Conservation (phyloP, 2,888 invertebrate species). For the Zonitis immaculata region DNA sequence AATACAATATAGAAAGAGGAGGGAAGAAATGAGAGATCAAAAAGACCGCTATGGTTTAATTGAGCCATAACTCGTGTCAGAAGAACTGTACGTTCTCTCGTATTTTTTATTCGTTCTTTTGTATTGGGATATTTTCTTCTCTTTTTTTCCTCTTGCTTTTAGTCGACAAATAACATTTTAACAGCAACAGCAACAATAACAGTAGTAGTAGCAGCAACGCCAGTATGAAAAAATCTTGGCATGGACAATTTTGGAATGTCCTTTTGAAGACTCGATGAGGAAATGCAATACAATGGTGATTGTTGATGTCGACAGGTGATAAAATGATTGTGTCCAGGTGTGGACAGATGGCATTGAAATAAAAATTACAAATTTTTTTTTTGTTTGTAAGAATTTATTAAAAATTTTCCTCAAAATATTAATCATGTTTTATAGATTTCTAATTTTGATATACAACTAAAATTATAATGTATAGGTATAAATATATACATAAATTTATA, state of each 20-base stretch:
- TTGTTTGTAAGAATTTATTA: too few relatives aligned
- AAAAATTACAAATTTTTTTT: too few relatives aligned
- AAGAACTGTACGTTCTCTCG: constrained; percentile 8
- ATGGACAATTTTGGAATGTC: too few relatives aligned
- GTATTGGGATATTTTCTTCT: not conserved
- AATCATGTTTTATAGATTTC: too few relatives aligned
- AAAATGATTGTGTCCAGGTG: not conserved
- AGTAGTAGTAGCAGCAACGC: too few relatives aligned
- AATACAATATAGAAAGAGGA: constrained; percentile 30
- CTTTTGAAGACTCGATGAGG: not conserved
- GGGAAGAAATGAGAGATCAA: constrained; percentile 3
- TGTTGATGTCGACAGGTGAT: not conserved
- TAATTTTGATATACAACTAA: too few relatives aligned
- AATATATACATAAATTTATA: too few relatives aligned
- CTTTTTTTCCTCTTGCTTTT: not conserved
- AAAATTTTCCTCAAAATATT: too few relatives aligned
- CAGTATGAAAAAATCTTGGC: too few relatives aligned
- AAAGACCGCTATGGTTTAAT: constrained; percentile 20
- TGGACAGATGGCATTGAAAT: not conserved
- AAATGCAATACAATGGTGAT: not conserved
- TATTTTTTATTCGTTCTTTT: not conserved
- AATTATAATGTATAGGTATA: too few relatives aligned
- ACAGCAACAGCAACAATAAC: not conserved
- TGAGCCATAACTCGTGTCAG: constrained; percentile 36
- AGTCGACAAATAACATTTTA: not conserved